Base-by-base conservation (phyloP, 2,113 vertebrate species). In the Orycteropus afer region DNA sequence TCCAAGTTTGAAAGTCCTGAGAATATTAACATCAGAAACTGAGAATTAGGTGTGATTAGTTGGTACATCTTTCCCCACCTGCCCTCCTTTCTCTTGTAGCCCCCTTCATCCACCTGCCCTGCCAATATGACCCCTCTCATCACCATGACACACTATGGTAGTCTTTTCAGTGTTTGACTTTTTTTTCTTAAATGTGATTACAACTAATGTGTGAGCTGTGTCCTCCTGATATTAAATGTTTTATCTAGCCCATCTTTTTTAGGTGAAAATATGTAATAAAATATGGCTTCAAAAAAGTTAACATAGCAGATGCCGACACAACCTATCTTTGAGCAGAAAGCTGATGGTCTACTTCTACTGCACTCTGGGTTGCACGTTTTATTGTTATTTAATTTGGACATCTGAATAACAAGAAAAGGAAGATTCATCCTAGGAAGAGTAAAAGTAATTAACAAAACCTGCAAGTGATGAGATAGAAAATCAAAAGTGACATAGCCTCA, bases 361-460 rank as follows among this genome's bases (percentile, higher is more conserved):
- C 20, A 55, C 20, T 84, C 53, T 82, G 57, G n/a, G 40, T 79
- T 90, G 15, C 32, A 73, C 78, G 12, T 53, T 81, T 90, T 63
- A 37, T 79, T 92, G 12, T 25, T 69, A 65, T 74, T 88, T 81
- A 81, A 32, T 77, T 95, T 22, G 40, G 25, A 27, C 13, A 42
- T 55, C 17, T 55, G 78, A 95, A n/a, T 93, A 86, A 79, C 45
- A 87, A 45, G 23, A 42, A 83, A 92, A 86, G n/a, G 65, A 84
- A 22, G 25, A 82, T 42, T 51, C 45, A 45, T 25, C 71, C 40
- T 59, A 61, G 65, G 40, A 94, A 91, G 91, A 86, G 51, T 18
- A 73, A 83, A 88, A 57, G 0, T 51, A 88, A 84, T 82, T 84
- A 92, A 92, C n/a, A 81, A 85, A 74, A 89, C 23, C n/a, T 7